A percentile compares a stretch with the other conserved stretches of the same genome.
Evolutionary conservation across 2,113 vertebrate genomes (phyloP).

Genomic region (Seriola quinqueradiata): DNA sequence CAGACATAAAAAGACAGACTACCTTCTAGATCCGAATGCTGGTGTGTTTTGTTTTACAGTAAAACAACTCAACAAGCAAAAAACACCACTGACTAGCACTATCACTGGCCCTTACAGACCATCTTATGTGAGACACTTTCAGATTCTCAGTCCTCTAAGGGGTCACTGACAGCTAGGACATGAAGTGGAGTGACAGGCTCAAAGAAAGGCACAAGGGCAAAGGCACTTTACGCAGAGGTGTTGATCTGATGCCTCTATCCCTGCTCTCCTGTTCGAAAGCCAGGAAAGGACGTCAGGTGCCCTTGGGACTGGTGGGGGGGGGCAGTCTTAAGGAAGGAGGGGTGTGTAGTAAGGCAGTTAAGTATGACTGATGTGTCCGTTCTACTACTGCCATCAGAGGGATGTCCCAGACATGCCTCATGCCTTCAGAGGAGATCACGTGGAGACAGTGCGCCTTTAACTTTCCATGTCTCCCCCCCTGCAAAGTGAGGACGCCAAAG

Average conservation of each 20-base stretch:
- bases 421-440: constrained; percentile 45
- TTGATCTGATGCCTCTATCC: constrained; percentile 63
- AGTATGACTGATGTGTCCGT: constrained; percentile 47
- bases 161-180: constrained; percentile 29
- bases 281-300: constrained; percentile 53
- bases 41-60: neutral
- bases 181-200: constrained; percentile 23
- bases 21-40: neutral
- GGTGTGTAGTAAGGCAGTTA: neutral
- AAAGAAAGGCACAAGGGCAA: constrained; percentile 21
- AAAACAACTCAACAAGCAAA: neutral
- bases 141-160: constrained; percentile 19
- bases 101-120: neutral
- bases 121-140: constrained; percentile 13
- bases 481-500: constrained; percentile 19
- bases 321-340: constrained; percentile 55
- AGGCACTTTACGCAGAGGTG: constrained; percentile 60
- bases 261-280: constrained; percentile 52
- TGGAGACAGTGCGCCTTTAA: constrained; percentile 35
- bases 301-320: constrained; percentile 55
- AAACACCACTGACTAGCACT: neutral
- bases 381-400: constrained; percentile 47
- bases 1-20: neutral
- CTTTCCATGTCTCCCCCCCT: constrained; percentile 38
- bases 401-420: constrained; percentile 70